Evolutionary conservation across 2,888 invertebrate species (phyloP).

Genomic region (Bursaphelenchus okinawaensis): DNA sequence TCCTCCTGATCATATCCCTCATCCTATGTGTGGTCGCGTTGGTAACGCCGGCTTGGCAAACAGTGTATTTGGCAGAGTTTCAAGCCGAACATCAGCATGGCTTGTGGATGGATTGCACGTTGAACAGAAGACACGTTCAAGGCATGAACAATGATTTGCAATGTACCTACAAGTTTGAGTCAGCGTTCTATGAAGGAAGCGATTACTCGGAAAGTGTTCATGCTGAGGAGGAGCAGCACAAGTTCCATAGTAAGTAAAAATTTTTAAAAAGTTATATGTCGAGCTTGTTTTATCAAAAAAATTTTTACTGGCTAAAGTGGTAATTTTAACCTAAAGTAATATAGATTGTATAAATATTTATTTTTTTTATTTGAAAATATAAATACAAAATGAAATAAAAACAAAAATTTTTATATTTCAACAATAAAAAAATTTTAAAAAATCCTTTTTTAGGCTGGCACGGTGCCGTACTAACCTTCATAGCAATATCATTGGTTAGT

Average conservation of each 20-base stretch:
- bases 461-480: slow-evolving; percentile 25
- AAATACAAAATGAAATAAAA: too few species aligned
- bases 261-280: too few species aligned
- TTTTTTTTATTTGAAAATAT: too few species aligned
- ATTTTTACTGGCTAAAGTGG: too few species aligned
- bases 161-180: slow-evolving; percentile 35
- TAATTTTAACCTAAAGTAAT: too few species aligned
- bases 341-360: too few species aligned
- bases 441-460: slow-evolving; percentile 30
- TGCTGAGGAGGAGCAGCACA: slow-evolving; percentile 29
- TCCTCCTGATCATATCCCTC: slow-evolving; percentile 22
- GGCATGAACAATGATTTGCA: slow-evolving; percentile 21
- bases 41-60: slow-evolving; percentile 31
- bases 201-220: slow-evolving; percentile 20
- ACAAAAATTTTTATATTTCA: too few species aligned
- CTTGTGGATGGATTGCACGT: slow-evolving; percentile 33
- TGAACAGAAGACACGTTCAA: slow-evolving; percentile 17
- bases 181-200: slow-evolving; percentile 9
- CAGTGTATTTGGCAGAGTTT: slow-evolving; percentile 30
- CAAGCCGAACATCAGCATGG: slow-evolving; percentile 32
- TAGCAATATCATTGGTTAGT: slow-evolving; percentile 20
- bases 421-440: too few species aligned
- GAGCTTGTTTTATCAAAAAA: too few species aligned
- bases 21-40: slow-evolving; percentile 22
- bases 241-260: slow-evolving; percentile 27